phyloP scores from a whole-genome alignment of 2,113 vertebrate genomes.

The Marmota monax region DNA sequence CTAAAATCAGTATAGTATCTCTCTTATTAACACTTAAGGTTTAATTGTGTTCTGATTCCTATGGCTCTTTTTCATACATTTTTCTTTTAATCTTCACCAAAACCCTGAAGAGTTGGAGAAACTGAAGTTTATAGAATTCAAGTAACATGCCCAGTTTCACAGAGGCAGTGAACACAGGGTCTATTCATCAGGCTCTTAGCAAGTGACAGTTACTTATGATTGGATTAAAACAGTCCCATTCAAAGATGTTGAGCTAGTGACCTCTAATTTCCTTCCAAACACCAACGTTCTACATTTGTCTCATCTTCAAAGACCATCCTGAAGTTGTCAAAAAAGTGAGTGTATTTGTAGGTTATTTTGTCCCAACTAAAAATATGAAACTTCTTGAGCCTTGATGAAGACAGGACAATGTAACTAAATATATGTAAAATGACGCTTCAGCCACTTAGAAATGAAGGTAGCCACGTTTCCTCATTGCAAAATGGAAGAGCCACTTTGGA shows the following conservation, averaged over 20 bases:
- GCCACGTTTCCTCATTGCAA: neutral
- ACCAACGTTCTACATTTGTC: neutral
- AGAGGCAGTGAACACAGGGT: neutral
- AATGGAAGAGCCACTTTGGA: neutral
- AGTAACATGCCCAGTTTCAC: neutral
- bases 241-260: neutral
- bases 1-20: neutral
- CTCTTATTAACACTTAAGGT: neutral
- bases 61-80: neutral
- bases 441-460: neutral
- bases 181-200: neutral
- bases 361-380: neutral
- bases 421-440: neutral
- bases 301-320: neutral
- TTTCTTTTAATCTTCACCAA: conserved; percentile 34
- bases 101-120: neutral
- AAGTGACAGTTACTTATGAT: neutral
- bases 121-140: neutral
- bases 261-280: neutral
- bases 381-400: neutral
- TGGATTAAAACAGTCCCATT: conserved; percentile 4
- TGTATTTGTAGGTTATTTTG: neutral
- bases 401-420: neutral
- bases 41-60: conserved; percentile 6
- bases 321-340: neutral